Percentiles rank a stretch among this genome's conserved stretches.
Evolutionary conservation across 2,113 vertebrate species (phyloP).

Genomic region (Gavia stellata): DNA sequence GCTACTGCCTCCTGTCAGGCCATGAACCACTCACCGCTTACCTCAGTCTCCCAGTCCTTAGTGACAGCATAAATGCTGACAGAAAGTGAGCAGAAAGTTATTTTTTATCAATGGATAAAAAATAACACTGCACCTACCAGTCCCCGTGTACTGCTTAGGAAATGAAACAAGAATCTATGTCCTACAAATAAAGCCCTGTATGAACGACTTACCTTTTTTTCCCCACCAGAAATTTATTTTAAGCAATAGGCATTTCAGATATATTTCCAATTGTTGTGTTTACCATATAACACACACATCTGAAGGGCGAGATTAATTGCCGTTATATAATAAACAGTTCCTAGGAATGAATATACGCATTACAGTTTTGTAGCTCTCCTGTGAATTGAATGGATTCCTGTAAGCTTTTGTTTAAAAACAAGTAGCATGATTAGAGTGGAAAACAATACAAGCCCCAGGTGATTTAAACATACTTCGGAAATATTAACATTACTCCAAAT

Average conservation of each 20-base stretch:
- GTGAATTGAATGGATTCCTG: background rate
- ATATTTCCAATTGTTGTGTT: background rate
- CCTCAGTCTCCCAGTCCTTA: background rate
- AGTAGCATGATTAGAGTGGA: background rate
- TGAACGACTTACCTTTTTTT: background rate
- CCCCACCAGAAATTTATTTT: background rate
- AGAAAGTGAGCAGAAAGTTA: background rate
- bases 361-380: background rate
- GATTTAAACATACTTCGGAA: background rate
- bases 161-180: background rate
- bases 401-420: constrained; percentile 21
- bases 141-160: background rate
- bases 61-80: background rate
- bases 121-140: background rate
- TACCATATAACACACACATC: background rate
- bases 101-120: background rate
- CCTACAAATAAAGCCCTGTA: background rate
- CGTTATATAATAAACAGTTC: background rate
- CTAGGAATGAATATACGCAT: background rate
- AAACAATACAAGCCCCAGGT: background rate
- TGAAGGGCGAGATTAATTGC: background rate
- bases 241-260: background rate
- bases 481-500: background rate
- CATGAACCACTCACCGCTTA: background rate
- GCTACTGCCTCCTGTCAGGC: background rate